phyloP scores from a whole-genome alignment of 2,888 invertebrate genomes.

The Chesias legatella region DNA sequence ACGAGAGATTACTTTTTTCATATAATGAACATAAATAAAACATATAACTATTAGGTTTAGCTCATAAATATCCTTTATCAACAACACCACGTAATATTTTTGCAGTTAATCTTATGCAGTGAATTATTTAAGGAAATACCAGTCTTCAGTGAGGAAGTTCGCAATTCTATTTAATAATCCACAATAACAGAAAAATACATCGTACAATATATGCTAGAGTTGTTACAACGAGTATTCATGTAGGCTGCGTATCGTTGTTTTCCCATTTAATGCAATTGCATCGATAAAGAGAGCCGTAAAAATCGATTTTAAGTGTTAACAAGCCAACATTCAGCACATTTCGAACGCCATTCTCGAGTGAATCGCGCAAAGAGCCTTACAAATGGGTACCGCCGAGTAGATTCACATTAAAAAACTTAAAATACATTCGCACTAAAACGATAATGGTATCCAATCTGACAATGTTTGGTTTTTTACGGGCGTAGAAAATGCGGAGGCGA shows the following conservation, averaged over 20 bases:
- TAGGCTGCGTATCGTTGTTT: constrained; percentile 43
- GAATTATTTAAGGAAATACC: constrained; percentile 20
- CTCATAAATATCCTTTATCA: no score
- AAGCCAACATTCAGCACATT: constrained; percentile 47
- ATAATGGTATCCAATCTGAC: constrained; percentile 46
- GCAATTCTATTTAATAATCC: constrained; percentile 19
- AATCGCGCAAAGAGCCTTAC: constrained; percentile 42
- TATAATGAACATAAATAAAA: no score
- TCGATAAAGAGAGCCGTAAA: constrained; percentile 66
- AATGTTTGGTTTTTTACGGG: constrained; percentile 45
- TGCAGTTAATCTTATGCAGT: constrained; percentile 17
- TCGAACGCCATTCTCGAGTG: constrained; percentile 41
- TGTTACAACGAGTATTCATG: constrained; percentile 45
- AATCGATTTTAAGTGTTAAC: constrained; percentile 57
- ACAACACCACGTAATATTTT: no score
- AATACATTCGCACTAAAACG: constrained; percentile 46
- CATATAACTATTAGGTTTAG: no score
- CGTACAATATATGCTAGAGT: constrained; percentile 54
- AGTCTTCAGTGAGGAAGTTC: constrained; percentile 13
- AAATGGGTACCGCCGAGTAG: constrained; percentile 39
- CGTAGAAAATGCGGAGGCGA: constrained; percentile 37
- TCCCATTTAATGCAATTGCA: constrained; percentile 52
- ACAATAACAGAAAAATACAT: constrained; percentile 20
- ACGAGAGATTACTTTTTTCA: no score
- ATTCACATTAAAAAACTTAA: constrained; percentile 45